phyloP scores from a whole-genome alignment of 2,888 invertebrate genomes.

The Sarcophaga variegata region DNA sequence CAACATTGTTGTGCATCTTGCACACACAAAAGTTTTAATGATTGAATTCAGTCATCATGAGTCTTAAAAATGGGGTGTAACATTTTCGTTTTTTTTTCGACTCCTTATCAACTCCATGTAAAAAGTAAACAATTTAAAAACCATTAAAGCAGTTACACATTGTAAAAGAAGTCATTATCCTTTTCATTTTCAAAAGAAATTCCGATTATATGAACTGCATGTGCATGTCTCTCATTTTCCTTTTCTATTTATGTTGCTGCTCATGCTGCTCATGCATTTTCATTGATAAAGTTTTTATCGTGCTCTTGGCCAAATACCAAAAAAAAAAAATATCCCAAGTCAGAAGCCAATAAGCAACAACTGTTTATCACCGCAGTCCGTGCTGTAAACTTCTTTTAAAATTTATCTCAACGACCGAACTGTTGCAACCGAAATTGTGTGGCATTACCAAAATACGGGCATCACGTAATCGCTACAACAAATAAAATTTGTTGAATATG shows the following conservation, averaged over 20 bases:
- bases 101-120: neutral
- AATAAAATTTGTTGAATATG: neutral
- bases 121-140: slow-evolving; percentile 58
- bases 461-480: slow-evolving; percentile 4
- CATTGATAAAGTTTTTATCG: slow-evolving; percentile 7
- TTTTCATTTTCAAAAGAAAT: slow-evolving; percentile 16
- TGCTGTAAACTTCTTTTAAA: neutral
- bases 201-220: neutral
- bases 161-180: slow-evolving; percentile 44
- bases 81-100: neutral
- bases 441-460: neutral
- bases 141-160: slow-evolving; percentile 51
- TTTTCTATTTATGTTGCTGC: neutral
- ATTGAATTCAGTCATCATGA: slow-evolving; percentile 24
- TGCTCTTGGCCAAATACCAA: neutral
- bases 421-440: slow-evolving; percentile 7
- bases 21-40: slow-evolving; percentile 15
- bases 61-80: slow-evolving; percentile 47
- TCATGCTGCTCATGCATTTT: neutral
- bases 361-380: neutral
- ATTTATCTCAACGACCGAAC: too few species aligned
- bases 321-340: neutral
- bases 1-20: slow-evolving; percentile 22
- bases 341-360: slow-evolving; percentile 4
- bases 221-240: neutral